Evolutionary conservation across 2,888 invertebrate species (phyloP), one percentile per base, ranked within the genome.

Genomic region (Meteorus cinctellus): DNA sequence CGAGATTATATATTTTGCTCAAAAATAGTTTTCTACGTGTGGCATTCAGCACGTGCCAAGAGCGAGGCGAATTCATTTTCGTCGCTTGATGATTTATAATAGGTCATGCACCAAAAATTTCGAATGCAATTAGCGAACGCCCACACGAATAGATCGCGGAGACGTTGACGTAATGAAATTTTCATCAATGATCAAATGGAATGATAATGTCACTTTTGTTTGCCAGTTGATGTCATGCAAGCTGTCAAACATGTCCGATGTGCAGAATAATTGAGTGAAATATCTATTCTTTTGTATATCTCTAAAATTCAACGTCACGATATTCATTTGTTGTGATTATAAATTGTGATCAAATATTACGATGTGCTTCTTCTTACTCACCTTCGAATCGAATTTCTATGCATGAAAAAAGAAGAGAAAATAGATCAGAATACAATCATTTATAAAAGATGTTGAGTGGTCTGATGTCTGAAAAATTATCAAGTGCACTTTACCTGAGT

Each of bases 361-460:
- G 41, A 41, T 41, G 41, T 41, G 12, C 8, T 41, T 41, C 8
- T 41, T 66, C 31, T 66, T 36, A 68, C 86, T 88, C 82, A 89
- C 89, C 89, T 89, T 89, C 72, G 89, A 86, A 1, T 89, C 89
- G 82, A 89, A 84, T 82, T 88, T 89, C 88, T 89, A 84, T 77
- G 36, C 71, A 62, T 16, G 65, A 74, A 31, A 74, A 72, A 59
- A 67, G 63, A 31, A 59, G 24, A 67, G 59, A 66, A 74, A 36
- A 60, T 34, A 24, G 62, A 59, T 48, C 66, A 65, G 48, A 8
- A 68, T 31, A 29, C 8, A 68, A 12, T 36, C 67, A 59, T n/a
- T 48, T 24, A 14, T 51, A 16, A 19, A 16, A 65, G 12, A 12
- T 55, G 31, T 69, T n/a, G n/a, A 24, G 24, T 24, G 14, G 36